Base-by-base conservation (phyloP, 2,797 vertebrate genomes). In the Sciurus carolinensis region DNA sequence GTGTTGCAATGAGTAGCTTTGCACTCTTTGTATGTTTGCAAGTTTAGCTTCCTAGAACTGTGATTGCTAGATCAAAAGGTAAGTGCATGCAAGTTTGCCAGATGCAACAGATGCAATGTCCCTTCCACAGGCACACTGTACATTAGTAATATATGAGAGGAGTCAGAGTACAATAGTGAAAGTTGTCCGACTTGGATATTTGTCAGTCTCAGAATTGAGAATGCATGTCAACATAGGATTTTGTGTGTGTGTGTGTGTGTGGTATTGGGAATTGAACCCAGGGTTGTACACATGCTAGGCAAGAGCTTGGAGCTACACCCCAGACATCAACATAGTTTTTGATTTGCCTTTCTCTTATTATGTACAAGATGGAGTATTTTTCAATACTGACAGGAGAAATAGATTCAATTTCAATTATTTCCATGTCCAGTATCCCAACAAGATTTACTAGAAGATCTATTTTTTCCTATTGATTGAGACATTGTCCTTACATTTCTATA, bases 301-400 rank as follows among this genome's bases (percentile, higher is more conserved):
- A 52, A 52, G 42, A 36, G 9, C 22, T 85, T 52, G 12, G 52
- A 52, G 52, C 52, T 52, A 52, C 15, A 52, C 52, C 54, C 54
- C 20, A 57, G 54, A 20, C 54, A 20, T 69, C 47, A 47, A 18
- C 54, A 26, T 85, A 36, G 47, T 71, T 82, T 26, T 89, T 67
- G 30, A 73, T 90, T 83, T 93, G 59, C 11, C 26, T 92, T 85
- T 69, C 69, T 87, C 39, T 50, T 73, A 26, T 83, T 73, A 54
- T 93, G 73, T 73, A 36, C 73, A 81, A 81, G 57, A 67, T 90
- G 64, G 26, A 90, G 7, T 33, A 50, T 93, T 22, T 90, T 90
- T 87, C 77, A 66, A 20, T 87, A 12, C 30, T 92, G 62, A 10
- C 30, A 36, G 50, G 39, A 84, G 30, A 59, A 83, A 39, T 50